Evolutionary conservation across 2,113 vertebrate species (phyloP).

Genomic region (Trogon melanurus): DNA sequence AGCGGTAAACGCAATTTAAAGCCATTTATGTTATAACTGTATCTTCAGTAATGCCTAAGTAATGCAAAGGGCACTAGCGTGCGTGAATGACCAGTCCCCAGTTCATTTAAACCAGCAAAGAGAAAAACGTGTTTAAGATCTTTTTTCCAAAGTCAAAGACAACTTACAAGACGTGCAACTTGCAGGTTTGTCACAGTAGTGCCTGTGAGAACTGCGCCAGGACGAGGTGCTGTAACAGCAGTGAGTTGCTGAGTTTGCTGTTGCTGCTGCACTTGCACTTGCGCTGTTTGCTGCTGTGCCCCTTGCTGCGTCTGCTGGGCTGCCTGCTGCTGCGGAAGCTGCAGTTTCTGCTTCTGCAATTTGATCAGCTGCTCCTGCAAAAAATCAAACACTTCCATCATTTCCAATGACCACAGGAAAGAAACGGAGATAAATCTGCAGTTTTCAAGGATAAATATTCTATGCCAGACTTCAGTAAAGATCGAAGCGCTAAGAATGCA

Average conservation of each 20-base stretch:
- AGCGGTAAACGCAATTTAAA: neutral
- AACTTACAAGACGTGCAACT: constrained; percentile 90
- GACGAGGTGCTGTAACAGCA: constrained; percentile 84
- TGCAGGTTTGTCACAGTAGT: constrained; percentile 88
- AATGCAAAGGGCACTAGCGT: neutral
- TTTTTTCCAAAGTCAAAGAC: neutral
- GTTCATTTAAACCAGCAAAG: neutral
- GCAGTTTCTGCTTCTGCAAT: constrained; percentile 84
- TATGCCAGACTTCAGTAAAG: neutral
- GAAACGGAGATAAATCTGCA: neutral
- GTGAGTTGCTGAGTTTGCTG: constrained; percentile 88
- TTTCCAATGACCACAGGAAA: neutral
- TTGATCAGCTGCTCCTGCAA: constrained; percentile 86
- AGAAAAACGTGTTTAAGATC: neutral
- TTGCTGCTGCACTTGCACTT: constrained; percentile 81
- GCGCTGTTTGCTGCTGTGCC: constrained; percentile 76
- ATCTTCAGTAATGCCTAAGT: neutral
- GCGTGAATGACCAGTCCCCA: neutral
- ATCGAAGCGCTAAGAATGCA: neutral
- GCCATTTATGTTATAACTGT: neutral
- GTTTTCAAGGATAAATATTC: neutral
- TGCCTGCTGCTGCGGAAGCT: constrained; percentile 84
- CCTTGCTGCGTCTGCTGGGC: constrained; percentile 71
- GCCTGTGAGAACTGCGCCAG: constrained; percentile 86
- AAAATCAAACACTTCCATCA: neutral